phyloP scores from a whole-genome alignment of 2,888 invertebrate species.

The Micoletzkya japonica region DNA sequence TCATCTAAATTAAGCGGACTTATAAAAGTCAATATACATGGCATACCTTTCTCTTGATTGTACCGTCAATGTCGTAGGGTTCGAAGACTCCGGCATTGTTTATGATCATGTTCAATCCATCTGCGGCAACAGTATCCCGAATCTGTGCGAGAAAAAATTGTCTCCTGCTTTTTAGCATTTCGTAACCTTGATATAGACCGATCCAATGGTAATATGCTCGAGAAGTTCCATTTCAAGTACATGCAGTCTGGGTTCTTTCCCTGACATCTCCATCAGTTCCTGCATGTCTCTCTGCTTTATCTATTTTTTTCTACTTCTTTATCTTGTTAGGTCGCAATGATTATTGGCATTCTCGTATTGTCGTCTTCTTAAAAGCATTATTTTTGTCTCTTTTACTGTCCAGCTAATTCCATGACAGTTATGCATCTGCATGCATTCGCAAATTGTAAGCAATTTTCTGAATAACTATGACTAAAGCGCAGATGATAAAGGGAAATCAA shows the following conservation, averaged over 20 bases:
- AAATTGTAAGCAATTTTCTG: too few relatives aligned
- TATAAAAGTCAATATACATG: background rate
- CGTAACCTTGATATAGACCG: conserved; percentile 24
- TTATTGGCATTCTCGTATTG: too few relatives aligned
- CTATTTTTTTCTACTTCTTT: too few relatives aligned
- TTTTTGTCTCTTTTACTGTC: too few relatives aligned
- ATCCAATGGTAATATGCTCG: conserved; percentile 22
- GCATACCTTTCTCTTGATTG: conserved; percentile 13
- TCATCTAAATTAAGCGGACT: background rate
- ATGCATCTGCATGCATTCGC: too few relatives aligned
- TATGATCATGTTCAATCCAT: conserved; percentile 16
- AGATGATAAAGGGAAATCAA: too few relatives aligned
- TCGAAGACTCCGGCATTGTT: conserved; percentile 22
- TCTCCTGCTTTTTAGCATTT: too few relatives aligned
- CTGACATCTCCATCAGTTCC: conserved; percentile 13
- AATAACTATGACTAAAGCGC: too few relatives aligned
- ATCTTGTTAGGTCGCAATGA: too few relatives aligned
- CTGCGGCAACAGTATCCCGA: conserved; percentile 15
- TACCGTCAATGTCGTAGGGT: conserved; percentile 17
- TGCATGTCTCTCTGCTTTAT: too few relatives aligned
- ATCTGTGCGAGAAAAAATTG: conserved; percentile 9
- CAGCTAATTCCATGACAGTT: too few relatives aligned
- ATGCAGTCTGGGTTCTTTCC: conserved; percentile 8
- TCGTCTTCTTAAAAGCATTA: too few relatives aligned
- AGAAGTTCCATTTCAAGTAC: conserved; percentile 16